Percentiles rank a stretch among this genome's conserved stretches.
phyloP scores from a whole-genome alignment of 2,888 invertebrate genomes.

The Nemapogon koenigi region DNA sequence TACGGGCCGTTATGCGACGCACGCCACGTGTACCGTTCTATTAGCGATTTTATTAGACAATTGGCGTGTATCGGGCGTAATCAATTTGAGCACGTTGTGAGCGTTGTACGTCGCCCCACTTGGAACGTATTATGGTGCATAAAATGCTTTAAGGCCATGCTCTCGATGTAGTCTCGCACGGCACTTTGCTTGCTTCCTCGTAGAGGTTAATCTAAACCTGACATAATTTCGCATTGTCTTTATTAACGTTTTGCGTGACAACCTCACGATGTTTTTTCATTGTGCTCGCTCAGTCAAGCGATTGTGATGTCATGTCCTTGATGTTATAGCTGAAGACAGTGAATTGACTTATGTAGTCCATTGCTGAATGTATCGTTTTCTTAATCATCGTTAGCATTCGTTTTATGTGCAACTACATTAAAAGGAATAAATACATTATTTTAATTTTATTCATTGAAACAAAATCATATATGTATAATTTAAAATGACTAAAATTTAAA shows the following conservation, averaged over 20 bases:
- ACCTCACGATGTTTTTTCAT: background rate
- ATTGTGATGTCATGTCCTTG: too few species aligned
- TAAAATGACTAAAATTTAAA: too few species aligned
- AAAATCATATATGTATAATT: too few species aligned
- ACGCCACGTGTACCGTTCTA: slow-evolving; percentile 59
- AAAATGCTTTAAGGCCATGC: slow-evolving; percentile 32
- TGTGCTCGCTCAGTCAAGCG: too few species aligned
- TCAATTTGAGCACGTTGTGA: slow-evolving; percentile 45
- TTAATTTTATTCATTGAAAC: too few species aligned
- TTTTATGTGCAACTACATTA: too few species aligned
- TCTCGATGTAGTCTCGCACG: slow-evolving; percentile 38
- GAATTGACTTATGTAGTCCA: too few species aligned
- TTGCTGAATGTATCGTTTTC: too few species aligned
- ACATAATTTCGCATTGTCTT: slow-evolving; percentile 6
- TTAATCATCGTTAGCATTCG: too few species aligned
- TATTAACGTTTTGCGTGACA: slow-evolving; percentile 5
- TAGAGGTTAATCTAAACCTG: slow-evolving; percentile 27
- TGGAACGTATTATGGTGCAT: slow-evolving; percentile 41
- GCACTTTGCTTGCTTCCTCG: slow-evolving; percentile 25
- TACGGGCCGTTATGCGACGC: slow-evolving; percentile 54
- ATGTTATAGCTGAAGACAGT: too few species aligned
- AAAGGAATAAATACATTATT: too few species aligned
- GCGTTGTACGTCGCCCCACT: slow-evolving; percentile 43
- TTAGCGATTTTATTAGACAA: slow-evolving; percentile 61
- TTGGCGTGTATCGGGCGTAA: slow-evolving; percentile 55